Percentiles rank a stretch among this genome's conserved stretches.
Conservation (phyloP, 2,797 vertebrate species). For the Sphaeramia orbicularis region DNA sequence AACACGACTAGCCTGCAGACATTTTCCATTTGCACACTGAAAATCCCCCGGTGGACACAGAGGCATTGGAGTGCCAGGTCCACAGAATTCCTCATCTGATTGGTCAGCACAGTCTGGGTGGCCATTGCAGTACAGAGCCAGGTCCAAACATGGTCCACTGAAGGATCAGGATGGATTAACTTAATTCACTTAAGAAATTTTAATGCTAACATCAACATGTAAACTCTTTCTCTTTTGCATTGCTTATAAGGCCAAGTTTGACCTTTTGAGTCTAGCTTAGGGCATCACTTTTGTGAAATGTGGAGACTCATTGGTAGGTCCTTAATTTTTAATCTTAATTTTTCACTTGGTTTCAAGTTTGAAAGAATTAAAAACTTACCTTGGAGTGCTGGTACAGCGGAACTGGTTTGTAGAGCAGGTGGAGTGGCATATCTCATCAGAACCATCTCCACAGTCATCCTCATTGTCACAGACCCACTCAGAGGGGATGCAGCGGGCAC, state of each 20-base stretch:
- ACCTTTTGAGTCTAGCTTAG: background rate
- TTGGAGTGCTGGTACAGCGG: slow-evolving; percentile 75
- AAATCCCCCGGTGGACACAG: slow-evolving; percentile 83
- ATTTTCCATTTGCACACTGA: slow-evolving; percentile 85
- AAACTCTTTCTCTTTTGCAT: background rate
- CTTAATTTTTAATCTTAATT: no score
- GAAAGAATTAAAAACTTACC: slow-evolving; percentile 36
- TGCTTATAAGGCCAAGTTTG: no score
- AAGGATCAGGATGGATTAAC: slow-evolving; percentile 24
- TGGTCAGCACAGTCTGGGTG: slow-evolving; percentile 87
- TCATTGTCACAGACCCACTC: slow-evolving; percentile 94
- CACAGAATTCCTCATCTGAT: slow-evolving; percentile 89
- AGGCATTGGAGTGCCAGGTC: slow-evolving; percentile 62
- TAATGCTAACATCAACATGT: background rate
- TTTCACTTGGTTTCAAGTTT: no score
- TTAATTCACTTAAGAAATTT: slow-evolving; percentile 22
- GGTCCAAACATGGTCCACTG: slow-evolving; percentile 87
- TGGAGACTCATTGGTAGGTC: no score
- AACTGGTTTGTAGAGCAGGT: slow-evolving; percentile 85
- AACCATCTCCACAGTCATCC: slow-evolving; percentile 92
- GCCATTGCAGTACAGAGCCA: slow-evolving; percentile 87
- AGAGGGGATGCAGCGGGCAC: slow-evolving; percentile 87
- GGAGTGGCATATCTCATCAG: slow-evolving; percentile 88
- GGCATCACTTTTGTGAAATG: no score
- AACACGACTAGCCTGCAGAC: slow-evolving; percentile 67